phyloP scores from a whole-genome alignment of 2,113 vertebrate species.

The Falcunculus frontatus region DNA sequence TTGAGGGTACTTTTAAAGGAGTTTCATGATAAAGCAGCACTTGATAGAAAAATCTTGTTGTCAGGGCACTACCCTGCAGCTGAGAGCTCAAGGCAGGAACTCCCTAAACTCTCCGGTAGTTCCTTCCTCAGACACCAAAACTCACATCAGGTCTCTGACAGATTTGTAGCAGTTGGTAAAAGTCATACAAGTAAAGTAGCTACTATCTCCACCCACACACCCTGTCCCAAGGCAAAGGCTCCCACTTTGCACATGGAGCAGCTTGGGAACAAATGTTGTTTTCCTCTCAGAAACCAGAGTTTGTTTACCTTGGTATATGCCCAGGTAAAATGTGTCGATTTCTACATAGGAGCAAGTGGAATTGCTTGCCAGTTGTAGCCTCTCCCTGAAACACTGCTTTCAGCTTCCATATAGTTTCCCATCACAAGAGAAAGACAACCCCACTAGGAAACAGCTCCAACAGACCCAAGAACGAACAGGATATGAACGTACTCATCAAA shows the following conservation, averaged over 20 bases:
- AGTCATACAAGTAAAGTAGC: neutral
- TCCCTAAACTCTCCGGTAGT: neutral
- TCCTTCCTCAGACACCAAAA: neutral
- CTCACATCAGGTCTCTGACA: neutral
- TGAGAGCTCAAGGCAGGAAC: neutral
- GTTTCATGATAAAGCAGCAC: neutral
- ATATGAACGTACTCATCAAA: accelerated
- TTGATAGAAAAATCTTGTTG: neutral
- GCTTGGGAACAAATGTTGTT: neutral
- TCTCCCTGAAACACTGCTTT: neutral
- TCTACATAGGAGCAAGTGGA: neutral
- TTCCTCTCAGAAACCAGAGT: neutral
- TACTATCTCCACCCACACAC: neutral
- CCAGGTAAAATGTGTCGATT: neutral
- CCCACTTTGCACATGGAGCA: neutral
- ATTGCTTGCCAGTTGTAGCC: neutral
- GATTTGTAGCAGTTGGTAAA: neutral
- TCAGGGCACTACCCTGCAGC: accelerated
- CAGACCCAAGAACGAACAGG: neutral
- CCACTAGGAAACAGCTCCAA: neutral
- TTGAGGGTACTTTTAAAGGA: neutral
- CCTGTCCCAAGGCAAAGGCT: neutral
- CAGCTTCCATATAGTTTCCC: neutral
- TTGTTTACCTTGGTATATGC: neutral
- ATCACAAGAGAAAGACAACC: neutral